phyloP scores from a whole-genome alignment of 2,888 invertebrate species.

The Plusia festucae region DNA sequence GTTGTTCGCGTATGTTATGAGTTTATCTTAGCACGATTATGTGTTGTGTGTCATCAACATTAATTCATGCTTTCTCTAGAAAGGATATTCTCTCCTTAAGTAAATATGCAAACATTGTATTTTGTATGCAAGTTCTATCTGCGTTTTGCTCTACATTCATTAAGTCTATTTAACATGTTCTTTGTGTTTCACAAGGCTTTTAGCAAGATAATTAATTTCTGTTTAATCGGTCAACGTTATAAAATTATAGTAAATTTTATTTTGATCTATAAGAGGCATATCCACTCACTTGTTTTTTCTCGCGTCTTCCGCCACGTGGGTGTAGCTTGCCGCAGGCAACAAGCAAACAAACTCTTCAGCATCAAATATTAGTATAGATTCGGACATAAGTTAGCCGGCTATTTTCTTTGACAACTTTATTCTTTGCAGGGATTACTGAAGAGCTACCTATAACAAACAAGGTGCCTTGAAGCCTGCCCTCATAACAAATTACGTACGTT shows the following conservation, averaged over 20 bases:
- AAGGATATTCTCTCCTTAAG: slow-evolving; percentile 44
- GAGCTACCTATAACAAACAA: slow-evolving; percentile 10
- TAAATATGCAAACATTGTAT: slow-evolving; percentile 19
- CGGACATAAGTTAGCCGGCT: too few species aligned
- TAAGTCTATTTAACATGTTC: slow-evolving; percentile 12
- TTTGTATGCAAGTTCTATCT: slow-evolving; percentile 35
- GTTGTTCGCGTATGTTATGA: slow-evolving; percentile 45
- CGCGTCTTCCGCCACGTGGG: too few species aligned
- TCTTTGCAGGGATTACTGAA: slow-evolving; percentile 16
- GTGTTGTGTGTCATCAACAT: slow-evolving; percentile 47
- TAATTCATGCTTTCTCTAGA: slow-evolving; percentile 53
- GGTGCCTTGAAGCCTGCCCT: slow-evolving; percentile 13
- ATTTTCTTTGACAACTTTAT: slow-evolving; percentile 2
- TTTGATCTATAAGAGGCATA: too few species aligned
- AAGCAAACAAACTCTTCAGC: too few species aligned
- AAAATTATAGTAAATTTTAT: too few species aligned
- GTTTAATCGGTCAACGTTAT: too few species aligned
- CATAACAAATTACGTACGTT: slow-evolving; percentile 13
- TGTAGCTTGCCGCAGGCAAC: too few species aligned
- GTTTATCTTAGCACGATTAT: slow-evolving; percentile 56
- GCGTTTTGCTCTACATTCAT: slow-evolving; percentile 33
- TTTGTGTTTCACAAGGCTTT: slow-evolving; percentile 12
- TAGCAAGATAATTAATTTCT: too few species aligned
- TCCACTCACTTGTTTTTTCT: too few species aligned
- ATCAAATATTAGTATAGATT: too few species aligned